Evolutionary conservation across 2,113 vertebrate genomes (phyloP).

Genomic region (Okapia johnstoni): DNA sequence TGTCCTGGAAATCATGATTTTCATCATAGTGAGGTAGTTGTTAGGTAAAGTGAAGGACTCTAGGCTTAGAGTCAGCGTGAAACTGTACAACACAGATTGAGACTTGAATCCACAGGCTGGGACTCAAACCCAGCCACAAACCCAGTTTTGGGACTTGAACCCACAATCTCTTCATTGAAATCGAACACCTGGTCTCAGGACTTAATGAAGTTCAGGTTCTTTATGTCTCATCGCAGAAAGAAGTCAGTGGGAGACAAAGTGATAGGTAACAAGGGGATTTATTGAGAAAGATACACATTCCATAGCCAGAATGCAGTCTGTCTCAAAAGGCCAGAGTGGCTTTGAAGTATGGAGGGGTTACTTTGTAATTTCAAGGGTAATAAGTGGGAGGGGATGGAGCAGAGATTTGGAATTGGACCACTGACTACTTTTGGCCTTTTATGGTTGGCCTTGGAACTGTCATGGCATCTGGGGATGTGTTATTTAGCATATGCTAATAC

Average conservation of each 20-base stretch:
- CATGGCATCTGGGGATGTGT: not conserved
- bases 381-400: not conserved
- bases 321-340: not conserved
- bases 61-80: not conserved
- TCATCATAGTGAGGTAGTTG: not conserved
- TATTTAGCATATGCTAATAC: not conserved
- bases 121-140: not conserved
- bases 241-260: not conserved
- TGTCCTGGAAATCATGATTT: not conserved
- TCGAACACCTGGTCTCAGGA: not conserved
- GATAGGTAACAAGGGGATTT: not conserved
- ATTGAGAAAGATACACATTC: not conserved
- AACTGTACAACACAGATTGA: not conserved
- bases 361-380: not conserved
- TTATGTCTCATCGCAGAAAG: not conserved
- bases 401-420: not conserved
- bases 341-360: not conserved
- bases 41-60: not conserved
- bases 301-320: not conserved
- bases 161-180: not conserved
- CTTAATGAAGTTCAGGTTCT: not conserved
- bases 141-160: not conserved
- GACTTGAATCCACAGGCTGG: not conserved
- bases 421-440: not conserved
- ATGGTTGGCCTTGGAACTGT: not conserved